Evolutionary conservation across 2,888 invertebrate genomes (phyloP).

Genomic region (Aplocera efformata): DNA sequence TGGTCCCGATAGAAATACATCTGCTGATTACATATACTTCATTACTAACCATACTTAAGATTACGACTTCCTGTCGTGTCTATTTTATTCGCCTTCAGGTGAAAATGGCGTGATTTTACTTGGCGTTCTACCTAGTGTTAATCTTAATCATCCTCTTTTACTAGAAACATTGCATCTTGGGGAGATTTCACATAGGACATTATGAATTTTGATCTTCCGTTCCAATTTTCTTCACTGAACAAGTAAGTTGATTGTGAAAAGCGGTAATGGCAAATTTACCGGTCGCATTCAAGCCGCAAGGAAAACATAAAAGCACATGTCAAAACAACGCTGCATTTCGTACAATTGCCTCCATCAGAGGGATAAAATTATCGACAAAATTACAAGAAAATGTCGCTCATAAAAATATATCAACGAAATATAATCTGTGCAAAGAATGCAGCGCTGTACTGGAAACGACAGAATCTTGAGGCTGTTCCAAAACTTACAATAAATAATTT

Average conservation of each 20-base stretch:
- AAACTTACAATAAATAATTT: conserved; percentile 37
- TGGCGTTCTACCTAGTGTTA: too few species aligned
- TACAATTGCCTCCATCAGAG: conserved; percentile 64
- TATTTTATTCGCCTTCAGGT: too few species aligned
- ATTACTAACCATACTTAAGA: too few species aligned
- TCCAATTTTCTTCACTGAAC: conserved; percentile 4
- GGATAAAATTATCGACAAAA: conserved; percentile 56
- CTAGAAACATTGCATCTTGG: too few species aligned
- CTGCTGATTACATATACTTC: too few species aligned
- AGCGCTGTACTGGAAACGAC: conserved; percentile 35
- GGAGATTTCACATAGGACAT: too few species aligned
- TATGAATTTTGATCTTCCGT: neutral
- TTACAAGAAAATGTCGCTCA: conserved; percentile 56
- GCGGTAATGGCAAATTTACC: conserved; percentile 24
- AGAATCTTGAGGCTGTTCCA: conserved; percentile 31
- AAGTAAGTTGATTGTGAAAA: conserved; percentile 28
- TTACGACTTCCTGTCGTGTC: too few species aligned
- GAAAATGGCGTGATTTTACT: too few species aligned
- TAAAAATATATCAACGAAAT: conserved; percentile 46
- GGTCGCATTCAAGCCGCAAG: conserved; percentile 35
- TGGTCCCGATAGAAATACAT: too few species aligned
- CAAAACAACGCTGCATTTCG: conserved; percentile 50
- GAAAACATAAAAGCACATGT: conserved; percentile 50
- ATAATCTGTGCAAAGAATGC: conserved; percentile 27
- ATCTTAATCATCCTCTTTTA: too few species aligned